Conservation (phyloP, 2,113 vertebrate genomes). For the Saguinus imperator region DNA sequence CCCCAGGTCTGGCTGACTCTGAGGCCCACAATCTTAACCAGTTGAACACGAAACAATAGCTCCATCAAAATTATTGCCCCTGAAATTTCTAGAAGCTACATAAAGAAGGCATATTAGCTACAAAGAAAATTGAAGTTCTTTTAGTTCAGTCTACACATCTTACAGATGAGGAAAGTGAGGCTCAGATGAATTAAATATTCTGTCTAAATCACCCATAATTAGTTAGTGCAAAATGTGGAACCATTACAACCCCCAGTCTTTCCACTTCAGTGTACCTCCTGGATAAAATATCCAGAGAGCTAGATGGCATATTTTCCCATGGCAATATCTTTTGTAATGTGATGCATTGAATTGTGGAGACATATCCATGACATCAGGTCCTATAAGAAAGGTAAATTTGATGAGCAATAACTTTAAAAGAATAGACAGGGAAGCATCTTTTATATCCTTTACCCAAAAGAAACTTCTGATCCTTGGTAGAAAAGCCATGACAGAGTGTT, state of each 20-base stretch:
- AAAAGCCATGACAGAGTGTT: background rate
- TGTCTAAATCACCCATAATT: too few relatives aligned
- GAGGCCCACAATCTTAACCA: background rate
- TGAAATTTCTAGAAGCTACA: background rate
- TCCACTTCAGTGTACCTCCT: background rate
- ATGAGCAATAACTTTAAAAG: background rate
- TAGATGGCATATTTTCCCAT: background rate
- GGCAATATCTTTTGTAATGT: background rate
- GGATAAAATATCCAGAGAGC: background rate
- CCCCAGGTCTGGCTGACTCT: background rate
- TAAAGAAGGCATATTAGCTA: background rate
- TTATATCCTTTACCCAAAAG: background rate
- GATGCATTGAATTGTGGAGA: background rate
- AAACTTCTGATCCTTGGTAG: background rate
- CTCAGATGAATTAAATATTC: background rate
- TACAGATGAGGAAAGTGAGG: background rate
- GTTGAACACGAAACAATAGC: background rate
- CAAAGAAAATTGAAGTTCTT: background rate
- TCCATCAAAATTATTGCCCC: background rate
- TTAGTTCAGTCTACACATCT: background rate
- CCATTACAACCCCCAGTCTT: background rate
- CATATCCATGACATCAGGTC: background rate
- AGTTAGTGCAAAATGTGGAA: background rate
- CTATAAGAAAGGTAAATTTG: background rate
- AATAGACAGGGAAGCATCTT: background rate